Evolutionary conservation across 2,888 invertebrate species (phyloP), one percentile per base, ranked within the genome.

Genomic region (Antheraea assamensis): DNA sequence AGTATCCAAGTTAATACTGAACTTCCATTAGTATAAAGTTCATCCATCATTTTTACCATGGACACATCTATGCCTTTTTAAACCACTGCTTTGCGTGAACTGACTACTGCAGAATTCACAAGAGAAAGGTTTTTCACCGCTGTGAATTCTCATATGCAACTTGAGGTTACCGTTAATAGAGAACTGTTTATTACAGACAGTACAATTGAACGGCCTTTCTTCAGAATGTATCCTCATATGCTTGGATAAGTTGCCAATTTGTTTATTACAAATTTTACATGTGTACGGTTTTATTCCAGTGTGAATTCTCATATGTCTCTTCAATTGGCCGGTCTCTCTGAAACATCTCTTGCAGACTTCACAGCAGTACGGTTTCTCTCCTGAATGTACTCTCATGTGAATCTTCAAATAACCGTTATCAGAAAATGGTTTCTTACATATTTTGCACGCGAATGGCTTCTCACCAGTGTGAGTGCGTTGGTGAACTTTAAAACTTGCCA

Each of bases 391-490:
- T 0, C 93, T 77, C 92, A 93, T 91, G 74, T 94, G 94, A 0
- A 92, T 92, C 76, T 92, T 94, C 21, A 94, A 80, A 72, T 94
- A 93, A 0, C 93, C 92, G n/a, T 92, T 93, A 70, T 93, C 92
- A 0, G 94, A 90, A 66, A 94, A 94, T 0, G 90, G 86, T 77
- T 93, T 93, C 15, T 92, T 90, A 58, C 94, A 94, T 0, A 94
- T 83, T 75, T 88, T 87, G 71, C 94, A 94, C 0, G 86, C 78
- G 71, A 78, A 94, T 0, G 94, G 94, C 10, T 84, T 80, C 61
- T 93, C 94, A 0, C 94, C 94, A 0, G 94, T 93, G 49, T 94
- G 94, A 0, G 92, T 93, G 0, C 94, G 72, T 74, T 91, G 90
- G 64, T 94, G 94, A 0, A 93, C 81, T 42, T 92, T 93, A 47